Conservation (phyloP, 2,888 invertebrate genomes). For the Leptinotarsa tumamoca region DNA sequence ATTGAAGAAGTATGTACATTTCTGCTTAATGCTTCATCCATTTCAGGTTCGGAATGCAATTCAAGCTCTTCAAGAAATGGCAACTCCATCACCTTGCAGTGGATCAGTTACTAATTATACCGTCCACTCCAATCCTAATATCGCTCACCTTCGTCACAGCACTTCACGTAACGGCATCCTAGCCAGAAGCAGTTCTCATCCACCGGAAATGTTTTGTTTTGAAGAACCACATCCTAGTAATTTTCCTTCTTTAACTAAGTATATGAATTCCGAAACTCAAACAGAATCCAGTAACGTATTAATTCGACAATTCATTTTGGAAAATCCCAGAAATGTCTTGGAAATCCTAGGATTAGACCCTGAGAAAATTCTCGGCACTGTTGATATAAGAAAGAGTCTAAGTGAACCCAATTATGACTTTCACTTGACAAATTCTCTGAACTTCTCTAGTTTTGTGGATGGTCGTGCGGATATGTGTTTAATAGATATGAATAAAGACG, state of each 20-base stretch:
- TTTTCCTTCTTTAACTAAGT: slow-evolving; percentile 57
- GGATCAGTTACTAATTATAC: slow-evolving; percentile 70
- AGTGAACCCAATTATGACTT: slow-evolving; percentile 57
- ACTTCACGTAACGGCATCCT: slow-evolving; percentile 68
- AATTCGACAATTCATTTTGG: slow-evolving; percentile 75
- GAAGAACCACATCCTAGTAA: slow-evolving; percentile 70
- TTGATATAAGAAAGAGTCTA: slow-evolving; percentile 56
- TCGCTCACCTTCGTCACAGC: slow-evolving; percentile 64
- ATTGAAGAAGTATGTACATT: no score
- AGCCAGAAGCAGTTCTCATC: slow-evolving; percentile 85
- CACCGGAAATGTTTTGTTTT: slow-evolving; percentile 86
- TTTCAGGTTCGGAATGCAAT: slow-evolving; percentile 83
- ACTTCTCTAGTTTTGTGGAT: slow-evolving; percentile 31
- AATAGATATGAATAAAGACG: slow-evolving; percentile 51
- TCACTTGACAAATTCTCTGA: slow-evolving; percentile 37
- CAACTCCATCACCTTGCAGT: slow-evolving; percentile 70
- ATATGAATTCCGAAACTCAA: slow-evolving; percentile 69
- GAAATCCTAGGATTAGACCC: slow-evolving; percentile 80
- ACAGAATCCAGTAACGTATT: slow-evolving; percentile 74
- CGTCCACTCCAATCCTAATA: slow-evolving; percentile 85
- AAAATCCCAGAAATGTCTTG: slow-evolving; percentile 80
- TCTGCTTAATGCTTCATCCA: neutral
- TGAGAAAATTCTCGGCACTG: slow-evolving; percentile 59
- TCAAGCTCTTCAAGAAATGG: slow-evolving; percentile 85
- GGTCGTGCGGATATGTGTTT: slow-evolving; percentile 39